These are phyloP conservation scores for Tetrax tetrax DNA, from an alignment of 2,113 vertebrate genomes.

Conservation along the genomic window DNA sequence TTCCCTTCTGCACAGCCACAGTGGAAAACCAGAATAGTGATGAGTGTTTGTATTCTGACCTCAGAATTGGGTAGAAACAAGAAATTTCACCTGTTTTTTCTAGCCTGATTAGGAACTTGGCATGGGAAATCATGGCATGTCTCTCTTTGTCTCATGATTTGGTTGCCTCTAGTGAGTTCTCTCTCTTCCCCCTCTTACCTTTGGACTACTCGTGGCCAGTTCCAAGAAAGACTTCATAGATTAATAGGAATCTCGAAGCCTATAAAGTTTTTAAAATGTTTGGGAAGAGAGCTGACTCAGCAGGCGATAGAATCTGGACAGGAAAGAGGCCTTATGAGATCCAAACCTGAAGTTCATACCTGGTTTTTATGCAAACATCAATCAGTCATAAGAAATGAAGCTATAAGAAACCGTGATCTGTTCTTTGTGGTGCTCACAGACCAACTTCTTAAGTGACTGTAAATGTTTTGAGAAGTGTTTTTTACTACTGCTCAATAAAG, in stretches of 20 bases:
- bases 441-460: neutral
- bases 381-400: neutral
- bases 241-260: neutral
- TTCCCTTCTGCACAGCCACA: neutral
- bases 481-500: conserved; percentile 40
- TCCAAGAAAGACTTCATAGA: neutral
- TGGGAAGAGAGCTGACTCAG: neutral
- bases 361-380: neutral
- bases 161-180: neutral
- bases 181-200: neutral
- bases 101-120: neutral
- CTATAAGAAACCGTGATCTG: neutral
- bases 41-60: neutral
- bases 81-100: neutral
- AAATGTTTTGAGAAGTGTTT: conserved; percentile 1
- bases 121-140: neutral
- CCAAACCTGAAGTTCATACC: neutral
- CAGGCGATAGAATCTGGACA: neutral
- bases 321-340: neutral
- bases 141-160: neutral
- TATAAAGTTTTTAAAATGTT: neutral
- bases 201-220: neutral
- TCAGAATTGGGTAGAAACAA: neutral
- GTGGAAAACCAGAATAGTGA: neutral
- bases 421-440: neutral